Evolutionary conservation across 1,140 invertebrate species (phyloP), one percentile per base, ranked within the genome.

Genomic region (Heliconius himera): DNA sequence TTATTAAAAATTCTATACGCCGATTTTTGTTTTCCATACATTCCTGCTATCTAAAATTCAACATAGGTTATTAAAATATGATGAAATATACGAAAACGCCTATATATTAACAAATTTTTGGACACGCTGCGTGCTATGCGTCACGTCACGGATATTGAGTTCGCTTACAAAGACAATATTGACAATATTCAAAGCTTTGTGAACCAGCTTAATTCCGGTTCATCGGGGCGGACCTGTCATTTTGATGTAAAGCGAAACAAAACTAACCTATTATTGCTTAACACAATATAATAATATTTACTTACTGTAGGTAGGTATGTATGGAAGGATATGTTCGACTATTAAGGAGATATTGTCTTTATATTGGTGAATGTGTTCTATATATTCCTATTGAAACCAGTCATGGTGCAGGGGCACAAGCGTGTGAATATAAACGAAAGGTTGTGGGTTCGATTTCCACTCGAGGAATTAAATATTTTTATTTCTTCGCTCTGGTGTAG

Each of bases 141-240:
- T 74, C 72, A 74, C 38, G 29, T 74, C 56, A 74, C 38, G 41
- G 73, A 78, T 78, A 78, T 78, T 74, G 56, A 60, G 77, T 74
- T 74, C 72, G 77, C 72, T 70, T 51, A 78, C 77, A 78, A 78
- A 78, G 77, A 78, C 77, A 78, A 78, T 78, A 78, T 78, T 78
- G 77, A 73, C 73, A 72, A 78, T 74, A 78, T 78, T 78, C 81
- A 82, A 81, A 81, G 81, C 83, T 83, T 83, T 82, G 83, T 83
- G 70, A 71, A 74, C 56, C 78, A 82, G 84, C 79, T 84, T 85
- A 85, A 82, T 89, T 88, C 86, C 83, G 77, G 86, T 78, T 84
- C 87, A 87, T 78, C 80, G 85, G 83, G 81, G 83, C 83, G 83
- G 70, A 83, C 56, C 80, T 82, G 81, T 82, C 83, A 79, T 78